These are phyloP conservation scores for Lucinisca nassula DNA, from an alignment of 2,888 invertebrate species.

Conservation along the genomic window DNA sequence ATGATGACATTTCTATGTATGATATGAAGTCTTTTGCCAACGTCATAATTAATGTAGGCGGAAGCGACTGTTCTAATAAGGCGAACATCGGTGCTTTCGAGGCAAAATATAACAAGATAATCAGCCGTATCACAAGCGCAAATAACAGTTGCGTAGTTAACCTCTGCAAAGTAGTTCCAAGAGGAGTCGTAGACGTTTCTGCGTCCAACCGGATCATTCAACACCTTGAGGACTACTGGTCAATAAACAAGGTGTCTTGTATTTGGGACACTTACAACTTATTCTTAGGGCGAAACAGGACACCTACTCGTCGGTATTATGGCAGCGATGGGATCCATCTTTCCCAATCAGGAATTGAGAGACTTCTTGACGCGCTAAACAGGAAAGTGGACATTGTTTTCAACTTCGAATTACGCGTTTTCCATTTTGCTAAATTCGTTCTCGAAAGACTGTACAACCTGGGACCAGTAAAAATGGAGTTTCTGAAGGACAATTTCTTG, in stretches of 20 bases:
- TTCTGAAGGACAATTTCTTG: no score
- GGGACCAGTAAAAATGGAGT: no score
- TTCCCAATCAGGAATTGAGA: not conserved
- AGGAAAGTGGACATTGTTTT: not conserved
- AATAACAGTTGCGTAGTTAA: not conserved
- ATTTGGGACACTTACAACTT: no score
- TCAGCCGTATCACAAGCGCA: not conserved
- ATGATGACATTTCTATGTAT: no score
- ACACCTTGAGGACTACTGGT: not conserved
- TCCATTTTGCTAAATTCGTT: no score
- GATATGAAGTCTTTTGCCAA: not conserved
- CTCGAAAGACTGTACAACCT: no score
- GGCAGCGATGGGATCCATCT: not conserved
- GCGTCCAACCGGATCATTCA: not conserved
- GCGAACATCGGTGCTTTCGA: not conserved
- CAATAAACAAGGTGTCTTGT: not conserved
- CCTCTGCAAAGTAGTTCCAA: not conserved
- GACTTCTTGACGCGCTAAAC: not conserved
- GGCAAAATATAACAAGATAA: not conserved
- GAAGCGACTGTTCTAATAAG: not conserved
- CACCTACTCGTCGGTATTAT: no score
- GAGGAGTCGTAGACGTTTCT: not conserved
- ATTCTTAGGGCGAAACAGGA: no score
- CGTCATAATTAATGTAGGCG: not conserved
- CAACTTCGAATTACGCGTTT: not conserved